These are phyloP conservation scores for Phthorimaea operculella DNA, from an alignment of 1,140 invertebrate genomes.

Conservation along the genomic window DNA sequence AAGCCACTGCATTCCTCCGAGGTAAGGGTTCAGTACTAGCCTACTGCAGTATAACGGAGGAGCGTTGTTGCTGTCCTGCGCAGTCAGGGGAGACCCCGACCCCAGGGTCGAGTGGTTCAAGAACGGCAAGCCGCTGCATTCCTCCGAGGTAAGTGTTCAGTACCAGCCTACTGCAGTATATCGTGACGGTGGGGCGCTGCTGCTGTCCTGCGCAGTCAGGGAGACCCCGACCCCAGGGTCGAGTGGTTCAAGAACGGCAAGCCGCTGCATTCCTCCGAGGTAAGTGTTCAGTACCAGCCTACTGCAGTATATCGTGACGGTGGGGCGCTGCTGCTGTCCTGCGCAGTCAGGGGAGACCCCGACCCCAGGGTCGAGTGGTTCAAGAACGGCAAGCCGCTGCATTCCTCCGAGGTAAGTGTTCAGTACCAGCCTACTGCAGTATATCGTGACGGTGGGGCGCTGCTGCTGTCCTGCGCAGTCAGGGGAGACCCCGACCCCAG, in stretches of 20 bases:
- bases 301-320: too few species aligned
- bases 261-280: slow-evolving; percentile 51
- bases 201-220: slow-evolving; percentile 81
- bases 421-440: too few species aligned
- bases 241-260: slow-evolving; percentile 79
- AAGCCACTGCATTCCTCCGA: slow-evolving; percentile 49
- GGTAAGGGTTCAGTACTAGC: too few species aligned
- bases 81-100: slow-evolving; percentile 91
- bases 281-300: too few species aligned
- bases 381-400: slow-evolving; percentile 68
- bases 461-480: slow-evolving; percentile 82
- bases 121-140: slow-evolving; percentile 46
- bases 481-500: slow-evolving; percentile 92
- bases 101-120: slow-evolving; percentile 90
- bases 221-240: slow-evolving; percentile 92
- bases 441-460: slow-evolving; percentile 85
- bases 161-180: too few species aligned
- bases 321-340: slow-evolving; percentile 80
- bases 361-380: slow-evolving; percentile 90
- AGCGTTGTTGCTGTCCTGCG: slow-evolving; percentile 78
- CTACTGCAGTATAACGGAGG: too few species aligned
- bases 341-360: slow-evolving; percentile 88
- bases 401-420: slow-evolving; percentile 48
- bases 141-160: slow-evolving; percentile 45
- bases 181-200: slow-evolving; percentile 85